Conservation (phyloP, 2,888 invertebrate species). For the Lithodes maja region DNA sequence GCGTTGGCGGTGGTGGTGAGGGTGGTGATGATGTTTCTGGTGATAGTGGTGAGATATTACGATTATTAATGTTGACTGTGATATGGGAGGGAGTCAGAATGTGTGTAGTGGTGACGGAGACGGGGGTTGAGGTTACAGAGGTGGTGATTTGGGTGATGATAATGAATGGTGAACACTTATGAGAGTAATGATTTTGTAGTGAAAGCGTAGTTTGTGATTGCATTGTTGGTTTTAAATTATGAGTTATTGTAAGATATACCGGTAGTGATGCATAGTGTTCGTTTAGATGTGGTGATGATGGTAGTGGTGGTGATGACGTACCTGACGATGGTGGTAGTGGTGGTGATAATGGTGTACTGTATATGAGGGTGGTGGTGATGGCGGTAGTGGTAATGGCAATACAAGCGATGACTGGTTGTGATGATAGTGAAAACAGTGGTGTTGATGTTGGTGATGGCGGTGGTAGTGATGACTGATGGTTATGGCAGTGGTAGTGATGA, state of each 20-base stretch:
- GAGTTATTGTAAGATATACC: not conserved
- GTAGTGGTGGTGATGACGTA: not conserved
- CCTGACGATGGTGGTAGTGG: not conserved
- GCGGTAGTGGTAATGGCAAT: not conserved
- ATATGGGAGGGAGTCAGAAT: too few species aligned
- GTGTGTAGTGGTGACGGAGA: not conserved
- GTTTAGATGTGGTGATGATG: slow-evolving; percentile 1
- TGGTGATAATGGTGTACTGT: too few species aligned
- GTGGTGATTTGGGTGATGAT: not conserved
- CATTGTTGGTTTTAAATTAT: not conserved
- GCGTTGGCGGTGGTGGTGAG: not conserved
- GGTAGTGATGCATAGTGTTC: too few species aligned
- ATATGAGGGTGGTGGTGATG: not conserved
- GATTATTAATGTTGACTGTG: too few species aligned
- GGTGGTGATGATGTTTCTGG: not conserved
- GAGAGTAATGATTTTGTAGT: too few species aligned
- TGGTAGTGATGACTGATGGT: slow-evolving; percentile 14
- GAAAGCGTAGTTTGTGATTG: not conserved
- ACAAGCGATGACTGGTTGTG: not conserved
- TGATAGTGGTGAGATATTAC: too few species aligned
- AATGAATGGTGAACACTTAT: too few species aligned
- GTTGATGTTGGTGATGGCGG: too few species aligned
- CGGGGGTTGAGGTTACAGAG: not conserved
- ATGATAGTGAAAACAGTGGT: not conserved
- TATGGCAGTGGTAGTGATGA: not conserved